Evolutionary conservation across 2,888 invertebrate species (phyloP).

Genomic region (Boloria euphrosyne): DNA sequence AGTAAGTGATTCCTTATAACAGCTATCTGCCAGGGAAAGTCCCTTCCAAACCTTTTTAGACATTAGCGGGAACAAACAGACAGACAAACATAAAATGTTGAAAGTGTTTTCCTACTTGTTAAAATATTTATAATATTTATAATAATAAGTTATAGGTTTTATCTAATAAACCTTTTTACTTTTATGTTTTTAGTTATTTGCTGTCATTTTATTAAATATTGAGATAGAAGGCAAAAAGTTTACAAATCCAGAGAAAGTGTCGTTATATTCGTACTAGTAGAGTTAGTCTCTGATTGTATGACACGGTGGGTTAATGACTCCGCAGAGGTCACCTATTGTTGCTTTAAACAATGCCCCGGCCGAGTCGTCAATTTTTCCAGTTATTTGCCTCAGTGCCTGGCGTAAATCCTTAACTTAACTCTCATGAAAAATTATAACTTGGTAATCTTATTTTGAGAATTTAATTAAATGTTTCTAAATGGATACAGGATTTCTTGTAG

Average conservation of each 20-base stretch:
- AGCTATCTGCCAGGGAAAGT: no score
- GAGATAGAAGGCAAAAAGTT: no score
- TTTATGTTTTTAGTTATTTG: no score
- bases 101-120: no score
- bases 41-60: no score
- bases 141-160: no score
- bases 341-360: slow-evolving; percentile 76
- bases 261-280: slow-evolving; percentile 35
- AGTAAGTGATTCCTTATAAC: no score
- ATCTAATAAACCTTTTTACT: no score
- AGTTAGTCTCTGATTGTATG: slow-evolving; percentile 48
- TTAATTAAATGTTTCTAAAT: slow-evolving; percentile 43
- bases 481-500: background rate
- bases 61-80: no score
- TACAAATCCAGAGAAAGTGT: slow-evolving; percentile 13
- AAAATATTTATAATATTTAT: no score
- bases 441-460: slow-evolving; percentile 44
- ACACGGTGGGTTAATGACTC: slow-evolving; percentile 80
- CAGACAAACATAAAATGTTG: no score
- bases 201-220: no score
- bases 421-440: slow-evolving; percentile 57
- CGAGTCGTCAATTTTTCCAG: slow-evolving; percentile 70
- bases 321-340: slow-evolving; percentile 78
- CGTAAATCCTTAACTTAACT: slow-evolving; percentile 58
- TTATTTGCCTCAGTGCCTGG: slow-evolving; percentile 71